phyloP scores from a whole-genome alignment of 2,113 vertebrate species.

The Aleadryas rufinucha region DNA sequence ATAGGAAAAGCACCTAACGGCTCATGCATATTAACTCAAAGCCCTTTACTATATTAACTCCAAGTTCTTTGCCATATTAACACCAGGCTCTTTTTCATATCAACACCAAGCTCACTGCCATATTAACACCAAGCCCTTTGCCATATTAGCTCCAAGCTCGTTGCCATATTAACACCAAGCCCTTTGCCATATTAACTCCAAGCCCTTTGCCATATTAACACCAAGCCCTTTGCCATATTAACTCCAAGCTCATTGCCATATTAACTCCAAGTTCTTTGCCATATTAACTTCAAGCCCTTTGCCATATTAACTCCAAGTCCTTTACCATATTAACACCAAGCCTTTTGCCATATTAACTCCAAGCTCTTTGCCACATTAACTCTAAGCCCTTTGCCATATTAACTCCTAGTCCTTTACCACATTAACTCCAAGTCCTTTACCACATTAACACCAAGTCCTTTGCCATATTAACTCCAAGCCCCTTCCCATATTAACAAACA shows the following conservation, averaged over 20 bases:
- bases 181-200: too few species aligned
- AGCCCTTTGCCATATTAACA: too few species aligned
- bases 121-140: too few species aligned
- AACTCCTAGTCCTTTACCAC: background rate
- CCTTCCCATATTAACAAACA: background rate
- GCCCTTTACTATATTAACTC: background rate
- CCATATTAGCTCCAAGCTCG: too few species aligned
- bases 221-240: fast-evolving
- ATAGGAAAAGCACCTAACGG: too few species aligned
- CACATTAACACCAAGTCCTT: background rate
- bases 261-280: fast-evolving
- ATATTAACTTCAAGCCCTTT: fast-evolving
- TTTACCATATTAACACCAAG: background rate
- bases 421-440: fast-evolving
- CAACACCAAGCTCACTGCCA: background rate
- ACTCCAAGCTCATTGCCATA: fast-evolving
- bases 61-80: background rate
- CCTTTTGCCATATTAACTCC: background rate
- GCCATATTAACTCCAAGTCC: fast-evolving
- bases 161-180: too few species aligned
- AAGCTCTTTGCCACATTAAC: fast-evolving
- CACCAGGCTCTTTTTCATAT: fast-evolving
- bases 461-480: fast-evolving
- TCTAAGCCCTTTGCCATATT: fast-evolving
- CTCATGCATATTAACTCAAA: background rate